A percentile compares a stretch with the other conserved stretches of the same genome.
Conservation (phyloP, 2,888 invertebrate species). For the Melipona beecheii region DNA sequence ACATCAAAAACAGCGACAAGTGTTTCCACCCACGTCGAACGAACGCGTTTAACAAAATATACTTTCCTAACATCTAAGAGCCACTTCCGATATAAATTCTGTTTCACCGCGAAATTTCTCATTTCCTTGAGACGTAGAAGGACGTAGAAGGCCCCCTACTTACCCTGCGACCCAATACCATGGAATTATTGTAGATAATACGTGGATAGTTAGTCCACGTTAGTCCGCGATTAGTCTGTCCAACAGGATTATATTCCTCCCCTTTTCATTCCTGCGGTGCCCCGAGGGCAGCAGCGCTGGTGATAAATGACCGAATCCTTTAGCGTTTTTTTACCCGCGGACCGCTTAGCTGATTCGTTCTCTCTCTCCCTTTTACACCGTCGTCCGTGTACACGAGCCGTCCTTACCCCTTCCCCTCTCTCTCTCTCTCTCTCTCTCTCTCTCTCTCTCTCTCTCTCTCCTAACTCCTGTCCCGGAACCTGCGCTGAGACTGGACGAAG, state of each 20-base stretch:
- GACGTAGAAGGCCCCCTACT: background rate
- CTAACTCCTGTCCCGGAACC: conserved; percentile 37
- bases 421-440: conserved; percentile 38
- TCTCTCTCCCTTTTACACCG: conserved; percentile 23
- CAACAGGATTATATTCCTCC: conserved; percentile 80
- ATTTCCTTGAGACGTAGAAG: conserved; percentile 1
- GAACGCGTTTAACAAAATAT: background rate
- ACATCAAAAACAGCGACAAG: no score
- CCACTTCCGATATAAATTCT: background rate
- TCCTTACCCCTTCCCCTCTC: conserved; percentile 41
- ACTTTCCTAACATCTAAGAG: background rate
- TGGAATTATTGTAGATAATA: conserved; percentile 80
- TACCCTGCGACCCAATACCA: conserved; percentile 57
- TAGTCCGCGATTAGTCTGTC: conserved; percentile 82
- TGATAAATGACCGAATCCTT: conserved; percentile 83
- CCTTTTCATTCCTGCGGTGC: conserved; percentile 75
- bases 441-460: conserved; percentile 23
- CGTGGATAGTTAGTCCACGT: conserved; percentile 80
- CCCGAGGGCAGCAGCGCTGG: conserved; percentile 75
- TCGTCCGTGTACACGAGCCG: conserved; percentile 40
- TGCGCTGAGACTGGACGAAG: conserved; percentile 71
- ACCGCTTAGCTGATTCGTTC: conserved; percentile 65
- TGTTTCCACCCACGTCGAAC: no score
- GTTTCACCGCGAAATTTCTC: conserved; percentile 14
- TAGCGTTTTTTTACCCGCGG: conserved; percentile 72